Base-by-base conservation (phyloP, 2,888 invertebrate species). In the Nymphalis polychloros region DNA sequence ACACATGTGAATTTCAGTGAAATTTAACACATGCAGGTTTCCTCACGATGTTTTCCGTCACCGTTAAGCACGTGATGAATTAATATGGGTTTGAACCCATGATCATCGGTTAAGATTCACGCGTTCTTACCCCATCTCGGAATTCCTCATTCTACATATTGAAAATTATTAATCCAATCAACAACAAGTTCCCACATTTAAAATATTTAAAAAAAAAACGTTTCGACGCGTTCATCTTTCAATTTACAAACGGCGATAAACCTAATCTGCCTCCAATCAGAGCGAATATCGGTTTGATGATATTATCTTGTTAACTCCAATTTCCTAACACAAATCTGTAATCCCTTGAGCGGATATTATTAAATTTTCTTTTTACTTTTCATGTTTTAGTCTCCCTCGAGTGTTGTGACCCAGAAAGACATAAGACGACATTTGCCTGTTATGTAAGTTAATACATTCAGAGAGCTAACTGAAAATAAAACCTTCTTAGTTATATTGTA, bases 241-340 rank as follows among this genome's bases (percentile, higher is more conserved):
- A 65, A 65, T 65, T 52, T 65, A n/a, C 50, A 50, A 60, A 19
- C 60, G 65, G 41, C 60, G 65, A 46, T 59, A 31, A 52, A 60
- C 50, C 59, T 65, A 65, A 65, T 65, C 65, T 47, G 52, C 35
- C 49, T 59, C 69, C 69, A 68, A 74, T 70, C 72, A 70, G 60
- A 65, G 63, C 71, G 59, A 63, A 63, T 70, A 72, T 73, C 64
- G 72, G 65, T 72, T 72, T 75, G 67, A 60, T 64, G 17, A 35
- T 60, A 62, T 64, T 67, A 55, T 64, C 68, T 55, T 17, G 53
- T 55, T 55, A 64, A 64, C 59, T 68, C 35, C 61, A 68, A 65
- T 48, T 52, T 52, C 49, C 47, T 31, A 70, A 59, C 59, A 41
- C 59, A 63, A 61, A 66, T 59, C 48, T 47, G 57, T 35, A 64